Base-by-base conservation (phyloP, 2,888 invertebrate genomes). In the Achlya flavicornis region DNA sequence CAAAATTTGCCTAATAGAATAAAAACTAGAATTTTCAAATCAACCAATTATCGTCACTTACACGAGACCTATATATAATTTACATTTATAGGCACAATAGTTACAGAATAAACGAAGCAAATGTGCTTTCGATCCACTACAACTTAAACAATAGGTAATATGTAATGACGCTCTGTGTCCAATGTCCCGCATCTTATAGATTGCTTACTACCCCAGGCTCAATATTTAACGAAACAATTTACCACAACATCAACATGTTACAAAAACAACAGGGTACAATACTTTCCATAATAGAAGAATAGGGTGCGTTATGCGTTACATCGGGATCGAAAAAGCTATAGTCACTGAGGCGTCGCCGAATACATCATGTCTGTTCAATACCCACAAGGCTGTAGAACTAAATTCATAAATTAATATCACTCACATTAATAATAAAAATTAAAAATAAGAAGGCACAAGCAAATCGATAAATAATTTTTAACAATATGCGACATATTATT, bases 1-100 rank as follows among this genome's bases (percentile, higher is more conserved):
- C 78, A 74, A 78, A 79, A 76, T 81, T 81, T 73, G 77, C 77
- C 80, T 81, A 84, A 79, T 83, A 75, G 75, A 80, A 81, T 83
- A 81, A 75, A 80, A 87, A 87, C 84, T 84, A 82, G 72, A 89
- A 87, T 86, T 90, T 88, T 85, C 72, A 84, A 89, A 86, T 84
- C 77, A 90, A 88, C 86, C 86, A 84, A 87, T 89, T 83, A 84
- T 87, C 84, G 85, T 91, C 88, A 87, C 89, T 89, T 90, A 89
- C 82, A 89, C 87, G 74, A 90, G 88, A 89, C 91, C 92, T 93
- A 92, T 89, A 84, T 86, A 41, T 91, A 93, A 87, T 92, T 93
- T 92, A 91, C 87, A 91, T 89, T 91, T 91, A 92, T 92, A 93
- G 93, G 93, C 92, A 93, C 93, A 92, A 92, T 88, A 91, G 92